A percentile compares a stretch with the other conserved stretches of the same genome.
phyloP scores from a whole-genome alignment of 2,797 vertebrate species.

The Ciconia nigra region DNA sequence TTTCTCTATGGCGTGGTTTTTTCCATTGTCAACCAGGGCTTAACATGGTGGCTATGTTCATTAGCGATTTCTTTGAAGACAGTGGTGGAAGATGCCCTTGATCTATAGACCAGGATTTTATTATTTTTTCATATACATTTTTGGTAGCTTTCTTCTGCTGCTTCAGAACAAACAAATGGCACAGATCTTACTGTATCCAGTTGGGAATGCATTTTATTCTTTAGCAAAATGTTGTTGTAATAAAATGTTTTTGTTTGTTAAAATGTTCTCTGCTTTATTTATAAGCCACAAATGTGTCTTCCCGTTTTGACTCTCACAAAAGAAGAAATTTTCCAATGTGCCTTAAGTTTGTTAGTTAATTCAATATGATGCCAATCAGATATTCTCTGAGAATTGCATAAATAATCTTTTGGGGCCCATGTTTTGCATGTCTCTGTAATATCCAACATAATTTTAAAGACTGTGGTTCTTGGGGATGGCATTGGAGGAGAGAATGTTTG shows the following conservation, averaged over 20 bases:
- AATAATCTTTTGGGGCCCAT: constrained; percentile 6
- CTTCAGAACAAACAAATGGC: constrained; percentile 24
- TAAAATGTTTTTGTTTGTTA: constrained; percentile 49
- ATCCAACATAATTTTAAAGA: constrained; percentile 23
- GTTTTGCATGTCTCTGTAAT: constrained; percentile 32
- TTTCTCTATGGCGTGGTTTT: not conserved
- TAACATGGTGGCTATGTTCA: not conserved
- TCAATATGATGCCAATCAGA: constrained; percentile 50
- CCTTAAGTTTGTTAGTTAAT: constrained; percentile 59
- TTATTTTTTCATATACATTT: not conserved
- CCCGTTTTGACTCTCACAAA: constrained; percentile 37
- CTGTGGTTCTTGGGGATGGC: not conserved
- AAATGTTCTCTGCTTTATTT: constrained; percentile 50
- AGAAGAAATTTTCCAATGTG: constrained; percentile 40
- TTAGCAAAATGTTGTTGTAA: constrained; percentile 61
- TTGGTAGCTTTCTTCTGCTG: constrained; percentile 12
- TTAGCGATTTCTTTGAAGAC: not conserved
- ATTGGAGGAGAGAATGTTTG: not conserved
- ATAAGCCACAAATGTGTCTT: constrained; percentile 39
- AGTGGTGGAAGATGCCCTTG: constrained; percentile 4
- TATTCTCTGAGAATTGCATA: constrained; percentile 35
- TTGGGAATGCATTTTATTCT: constrained; percentile 54
- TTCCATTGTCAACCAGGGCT: not conserved
- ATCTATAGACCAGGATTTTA: not conserved
- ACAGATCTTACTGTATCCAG: not conserved